Percentiles rank a stretch among this genome's conserved stretches.
phyloP scores from a whole-genome alignment of 2,888 invertebrate species.

The Agrenia bidenticulata region DNA sequence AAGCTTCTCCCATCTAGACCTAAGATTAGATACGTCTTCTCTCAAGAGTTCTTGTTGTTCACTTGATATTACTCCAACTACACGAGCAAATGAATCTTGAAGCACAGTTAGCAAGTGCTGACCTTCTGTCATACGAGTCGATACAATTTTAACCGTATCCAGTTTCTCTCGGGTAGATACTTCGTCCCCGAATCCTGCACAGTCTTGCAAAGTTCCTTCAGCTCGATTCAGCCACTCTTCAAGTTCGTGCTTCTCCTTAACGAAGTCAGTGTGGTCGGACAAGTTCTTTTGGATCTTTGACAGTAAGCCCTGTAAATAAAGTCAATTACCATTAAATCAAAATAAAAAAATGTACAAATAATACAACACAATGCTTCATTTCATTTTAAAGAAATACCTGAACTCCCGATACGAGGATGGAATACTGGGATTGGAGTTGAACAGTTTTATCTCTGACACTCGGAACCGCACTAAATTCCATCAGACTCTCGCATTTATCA shows the following conservation, averaged over 20 bases:
- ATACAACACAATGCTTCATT: no score
- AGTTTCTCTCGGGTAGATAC: conserved; percentile 75
- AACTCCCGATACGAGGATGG: conserved; percentile 72
- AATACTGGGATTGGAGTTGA: conserved; percentile 78
- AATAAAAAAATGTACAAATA: conserved; percentile 20
- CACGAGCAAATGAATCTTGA: conserved; percentile 82
- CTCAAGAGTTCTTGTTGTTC: conserved; percentile 77
- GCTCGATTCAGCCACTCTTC: conserved; percentile 81
- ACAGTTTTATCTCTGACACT: conserved; percentile 85
- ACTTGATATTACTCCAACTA: conserved; percentile 75
- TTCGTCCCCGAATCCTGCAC: conserved; percentile 77
- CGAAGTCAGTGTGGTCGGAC: conserved; percentile 86
- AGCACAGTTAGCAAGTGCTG: conserved; percentile 79
- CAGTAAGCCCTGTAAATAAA: conserved; percentile 62
- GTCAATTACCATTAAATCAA: conserved; percentile 13
- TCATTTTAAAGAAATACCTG: conserved; percentile 64
- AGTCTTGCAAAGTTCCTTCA: conserved; percentile 77
- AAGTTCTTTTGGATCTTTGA: conserved; percentile 86
- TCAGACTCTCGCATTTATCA: conserved; percentile 80
- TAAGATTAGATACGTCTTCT: conserved; percentile 72
- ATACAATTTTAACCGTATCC: conserved; percentile 67
- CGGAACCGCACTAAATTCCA: conserved; percentile 81
- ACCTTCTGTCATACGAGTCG: conserved; percentile 59
- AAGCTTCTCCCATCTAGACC: conserved; percentile 86
- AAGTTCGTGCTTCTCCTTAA: conserved; percentile 79